These are phyloP conservation scores for Luscinia luscinia DNA, from an alignment of 2,797 vertebrate species.

Conservation along the genomic window DNA sequence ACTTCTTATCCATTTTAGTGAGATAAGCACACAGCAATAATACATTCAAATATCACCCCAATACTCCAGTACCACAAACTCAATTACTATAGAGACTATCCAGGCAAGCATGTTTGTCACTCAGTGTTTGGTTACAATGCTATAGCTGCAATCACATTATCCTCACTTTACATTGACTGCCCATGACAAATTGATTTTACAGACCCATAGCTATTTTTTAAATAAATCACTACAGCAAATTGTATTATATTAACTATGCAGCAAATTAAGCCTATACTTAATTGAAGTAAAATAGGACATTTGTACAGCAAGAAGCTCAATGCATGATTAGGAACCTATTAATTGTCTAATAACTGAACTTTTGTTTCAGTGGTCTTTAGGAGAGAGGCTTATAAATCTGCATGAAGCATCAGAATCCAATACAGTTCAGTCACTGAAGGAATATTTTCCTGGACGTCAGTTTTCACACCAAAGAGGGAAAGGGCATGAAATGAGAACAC, in stretches of 20 bases:
- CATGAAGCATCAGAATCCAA: background rate
- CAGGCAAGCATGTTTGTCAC: background rate
- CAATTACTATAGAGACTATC: background rate
- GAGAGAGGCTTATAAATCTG: background rate
- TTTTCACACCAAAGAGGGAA: background rate
- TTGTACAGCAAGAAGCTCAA: constrained; percentile 8
- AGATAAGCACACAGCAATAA: background rate
- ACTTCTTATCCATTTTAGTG: background rate
- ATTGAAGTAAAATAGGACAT: constrained; percentile 12
- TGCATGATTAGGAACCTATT: background rate
- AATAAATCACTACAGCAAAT: background rate
- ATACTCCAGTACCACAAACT: background rate
- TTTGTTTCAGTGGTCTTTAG: background rate
- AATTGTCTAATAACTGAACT: background rate
- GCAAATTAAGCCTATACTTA: background rate
- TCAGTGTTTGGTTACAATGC: background rate
- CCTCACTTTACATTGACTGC: background rate
- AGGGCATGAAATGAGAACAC: background rate
- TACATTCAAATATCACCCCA: background rate
- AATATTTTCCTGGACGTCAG: background rate
- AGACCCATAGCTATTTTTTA: background rate
- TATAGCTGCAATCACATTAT: background rate
- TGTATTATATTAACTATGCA: background rate
- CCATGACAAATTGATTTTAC: constrained; percentile 11
- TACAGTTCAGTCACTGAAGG: background rate